Evolutionary conservation across 2,888 invertebrate genomes (phyloP).

Genomic region (Romanomermis culicivorax): DNA sequence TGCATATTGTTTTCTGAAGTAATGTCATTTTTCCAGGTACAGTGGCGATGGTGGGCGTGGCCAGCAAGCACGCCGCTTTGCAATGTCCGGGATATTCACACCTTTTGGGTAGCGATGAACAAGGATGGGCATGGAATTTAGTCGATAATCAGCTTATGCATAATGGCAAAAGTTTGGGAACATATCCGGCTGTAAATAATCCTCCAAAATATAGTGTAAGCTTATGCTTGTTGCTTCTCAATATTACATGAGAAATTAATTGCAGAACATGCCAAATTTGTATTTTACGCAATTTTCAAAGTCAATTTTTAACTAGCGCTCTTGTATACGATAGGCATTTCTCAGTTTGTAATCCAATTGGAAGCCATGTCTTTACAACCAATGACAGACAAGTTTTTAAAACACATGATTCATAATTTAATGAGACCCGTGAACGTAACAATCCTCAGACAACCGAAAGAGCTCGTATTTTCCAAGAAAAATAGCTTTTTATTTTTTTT

Average conservation of each 20-base stretch:
- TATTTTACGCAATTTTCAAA: too few relatives aligned
- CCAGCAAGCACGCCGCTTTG: slow-evolving; percentile 65
- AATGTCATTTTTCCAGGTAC: slow-evolving; percentile 46
- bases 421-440: too few relatives aligned
- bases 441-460: too few relatives aligned
- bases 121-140: slow-evolving; percentile 99
- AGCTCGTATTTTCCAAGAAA: too few relatives aligned
- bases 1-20: not conserved
- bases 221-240: not conserved
- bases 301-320: too few relatives aligned
- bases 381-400: too few relatives aligned
- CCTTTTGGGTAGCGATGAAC: slow-evolving; percentile 75
- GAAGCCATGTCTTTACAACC: too few relatives aligned
- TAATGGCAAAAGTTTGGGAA: slow-evolving; percentile 80
- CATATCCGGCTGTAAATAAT: slow-evolving; percentile 77
- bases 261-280: too few relatives aligned
- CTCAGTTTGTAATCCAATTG: too few relatives aligned
- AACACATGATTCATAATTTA: too few relatives aligned
- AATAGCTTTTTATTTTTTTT: too few relatives aligned
- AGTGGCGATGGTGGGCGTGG: slow-evolving; percentile 84
- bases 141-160: slow-evolving; percentile 90
- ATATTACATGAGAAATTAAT: not conserved
- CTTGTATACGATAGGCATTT: too few relatives aligned
- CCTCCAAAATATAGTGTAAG: slow-evolving; percentile 62
- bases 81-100: slow-evolving; percentile 89